Base-by-base conservation (phyloP, 2,888 invertebrate species). In the Scaptomyza polygonia region DNA sequence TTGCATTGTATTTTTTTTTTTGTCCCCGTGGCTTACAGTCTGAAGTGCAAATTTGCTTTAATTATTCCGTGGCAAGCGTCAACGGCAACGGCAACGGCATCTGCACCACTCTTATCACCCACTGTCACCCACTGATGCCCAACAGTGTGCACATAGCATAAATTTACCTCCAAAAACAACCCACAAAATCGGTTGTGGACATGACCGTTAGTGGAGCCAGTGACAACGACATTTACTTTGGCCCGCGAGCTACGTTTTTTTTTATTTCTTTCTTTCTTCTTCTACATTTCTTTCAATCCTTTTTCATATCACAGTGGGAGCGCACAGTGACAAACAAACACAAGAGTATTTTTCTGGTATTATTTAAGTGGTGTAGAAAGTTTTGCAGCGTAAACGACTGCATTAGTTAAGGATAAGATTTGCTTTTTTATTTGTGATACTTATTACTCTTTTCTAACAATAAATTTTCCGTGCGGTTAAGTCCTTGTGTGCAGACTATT, bases 41-140 rank as follows among this genome's bases (percentile, higher is more conserved):
- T 90, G 89, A 90, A 90, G 90, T 88, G 90, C 79, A 90, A 90
- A 90, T 90, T 90, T 89, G 88, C 84, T 87, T 89, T 87, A 89
- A 90, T 89, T 90, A 89, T 90, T 86, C 76, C 80, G 73, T 69
- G 78, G 87, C 76, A 81, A 83, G 51, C 72, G 61, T 64, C 86
- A 72, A 66, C 67, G 56, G 62, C 74, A 72, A 66, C 67, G 56
- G 62, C 74, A 86, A 65, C 67, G 75, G 18, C 39, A 39, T 64
- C 70, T 86, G 84, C 85, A 80, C 45, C 72, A 72, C 66, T 48
- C 32, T 40, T 45, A 25, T 39, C 30, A 56, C 21, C 48, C 56
- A 18, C 18, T 52, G 32, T 11, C 42, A 30, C 34, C 53, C 55
- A 70, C 48, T 69, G 55, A 36, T 64, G 40, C 25, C 47, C 25